These are phyloP conservation scores for Halictus ligatus DNA, from an alignment of 2,888 invertebrate genomes.

Conservation along the genomic window DNA sequence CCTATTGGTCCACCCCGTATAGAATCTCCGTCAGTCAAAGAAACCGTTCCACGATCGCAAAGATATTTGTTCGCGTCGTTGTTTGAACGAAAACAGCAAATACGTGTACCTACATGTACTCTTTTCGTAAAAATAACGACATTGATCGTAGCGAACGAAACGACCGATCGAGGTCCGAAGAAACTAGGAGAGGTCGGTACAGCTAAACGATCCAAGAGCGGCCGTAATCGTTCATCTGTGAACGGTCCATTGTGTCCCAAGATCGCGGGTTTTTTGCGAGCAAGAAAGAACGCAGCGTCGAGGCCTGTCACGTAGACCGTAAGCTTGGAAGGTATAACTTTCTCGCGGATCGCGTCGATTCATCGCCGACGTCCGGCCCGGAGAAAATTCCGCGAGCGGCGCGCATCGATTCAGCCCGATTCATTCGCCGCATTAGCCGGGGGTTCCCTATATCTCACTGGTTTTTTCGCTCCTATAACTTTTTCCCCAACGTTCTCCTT, in stretches of 20 bases:
- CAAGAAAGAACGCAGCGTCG: conserved; percentile 8
- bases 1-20: no score
- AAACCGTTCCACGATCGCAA: no score
- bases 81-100: no score
- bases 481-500: neutral
- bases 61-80: no score
- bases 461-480: neutral
- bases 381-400: neutral
- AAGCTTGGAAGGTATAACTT: neutral
- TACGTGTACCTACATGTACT: neutral
- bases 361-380: neutral
- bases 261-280: neutral
- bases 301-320: conserved; percentile 5
- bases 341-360: conserved; percentile 10
- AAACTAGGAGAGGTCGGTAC: conserved; percentile 13
- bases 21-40: no score
- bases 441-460: neutral
- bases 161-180: neutral
- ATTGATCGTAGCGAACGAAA: neutral
- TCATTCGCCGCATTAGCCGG: conserved; percentile 5
- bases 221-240: conserved; percentile 24
- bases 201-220: neutral
- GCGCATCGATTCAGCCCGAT: conserved; percentile 5
- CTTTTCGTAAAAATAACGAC: neutral
- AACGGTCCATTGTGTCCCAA: conserved; percentile 22